phyloP scores from a whole-genome alignment of 2,888 invertebrate species.

The Scrobipalpa atriplicella region DNA sequence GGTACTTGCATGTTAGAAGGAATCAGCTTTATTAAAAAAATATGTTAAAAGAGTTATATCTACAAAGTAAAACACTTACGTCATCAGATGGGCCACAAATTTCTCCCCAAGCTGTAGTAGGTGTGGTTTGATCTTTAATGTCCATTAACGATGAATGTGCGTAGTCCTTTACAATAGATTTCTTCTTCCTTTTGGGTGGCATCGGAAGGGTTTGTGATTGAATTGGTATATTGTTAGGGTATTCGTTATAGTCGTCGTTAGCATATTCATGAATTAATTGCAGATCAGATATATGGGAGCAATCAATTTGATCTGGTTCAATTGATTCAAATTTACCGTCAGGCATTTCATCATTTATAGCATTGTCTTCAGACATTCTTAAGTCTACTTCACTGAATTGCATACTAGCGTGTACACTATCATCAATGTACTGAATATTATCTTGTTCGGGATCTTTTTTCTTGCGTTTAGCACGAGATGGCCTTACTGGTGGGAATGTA shows the following conservation, averaged over 20 bases:
- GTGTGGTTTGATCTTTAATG: slow-evolving; percentile 53
- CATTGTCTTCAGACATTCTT: slow-evolving; percentile 77
- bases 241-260: slow-evolving; percentile 79
- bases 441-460: slow-evolving; percentile 58
- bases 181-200: slow-evolving; percentile 74
- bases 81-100: slow-evolving; percentile 60
- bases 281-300: slow-evolving; percentile 60
- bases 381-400: slow-evolving; percentile 77
- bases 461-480: slow-evolving; percentile 81
- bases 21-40: too few species aligned
- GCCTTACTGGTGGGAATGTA: slow-evolving; percentile 81
- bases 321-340: slow-evolving; percentile 55
- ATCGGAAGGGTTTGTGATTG: slow-evolving; percentile 74
- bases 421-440: slow-evolving; percentile 68
- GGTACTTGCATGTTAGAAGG: too few species aligned
- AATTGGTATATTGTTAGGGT: slow-evolving; percentile 75
- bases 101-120: slow-evolving; percentile 56
- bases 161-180: slow-evolving; percentile 54
- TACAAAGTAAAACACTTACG: slow-evolving; percentile 59
- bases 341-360: slow-evolving; percentile 56
- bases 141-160: slow-evolving; percentile 69
- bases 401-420: slow-evolving; percentile 67
- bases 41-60: background rate
- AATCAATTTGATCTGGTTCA: slow-evolving; percentile 64
- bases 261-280: slow-evolving; percentile 75